Evolutionary conservation across 2,888 invertebrate genomes (phyloP).

Genomic region (Meteorus cinctellus): DNA sequence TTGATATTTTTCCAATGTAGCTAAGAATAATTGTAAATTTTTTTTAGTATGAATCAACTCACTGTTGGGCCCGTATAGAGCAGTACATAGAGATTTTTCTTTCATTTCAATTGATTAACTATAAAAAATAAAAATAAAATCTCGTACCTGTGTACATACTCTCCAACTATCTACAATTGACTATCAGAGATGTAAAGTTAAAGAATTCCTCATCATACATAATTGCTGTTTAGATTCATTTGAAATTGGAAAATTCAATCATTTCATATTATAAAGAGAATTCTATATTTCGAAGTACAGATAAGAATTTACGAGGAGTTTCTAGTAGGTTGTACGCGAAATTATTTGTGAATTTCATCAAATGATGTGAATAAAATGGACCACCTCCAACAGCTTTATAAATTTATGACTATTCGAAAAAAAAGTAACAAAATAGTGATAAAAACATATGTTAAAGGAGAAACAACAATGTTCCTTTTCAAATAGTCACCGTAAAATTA

Average conservation of each 20-base stretch:
- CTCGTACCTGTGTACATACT: slow-evolving; percentile 28
- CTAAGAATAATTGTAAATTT: slow-evolving; percentile 42
- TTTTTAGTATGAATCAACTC: slow-evolving; percentile 46
- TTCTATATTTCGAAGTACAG: background rate
- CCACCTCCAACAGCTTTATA: slow-evolving; percentile 61
- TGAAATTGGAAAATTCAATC: background rate
- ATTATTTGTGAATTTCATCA: slow-evolving; percentile 54
- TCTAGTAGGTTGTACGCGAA: slow-evolving; percentile 7
- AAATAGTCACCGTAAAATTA: slow-evolving; percentile 50
- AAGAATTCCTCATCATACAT: slow-evolving; percentile 14
- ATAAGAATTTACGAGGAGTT: slow-evolving; percentile 41
- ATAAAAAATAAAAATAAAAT: slow-evolving; percentile 14
- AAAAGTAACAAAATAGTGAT: slow-evolving; percentile 41
- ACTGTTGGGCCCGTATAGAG: slow-evolving; percentile 18
- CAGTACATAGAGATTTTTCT: background rate
- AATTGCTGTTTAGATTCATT: background rate
- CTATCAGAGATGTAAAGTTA: slow-evolving; percentile 23
- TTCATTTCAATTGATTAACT: background rate
- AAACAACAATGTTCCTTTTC: slow-evolving; percentile 46
- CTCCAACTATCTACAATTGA: background rate
- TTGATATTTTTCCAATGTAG: slow-evolving; percentile 55
- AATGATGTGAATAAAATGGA: slow-evolving; percentile 66
- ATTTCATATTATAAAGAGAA: slow-evolving; percentile 6
- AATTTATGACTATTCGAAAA: slow-evolving; percentile 29
- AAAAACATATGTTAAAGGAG: slow-evolving; percentile 22